Conservation (phyloP, 2,797 vertebrate genomes). For the Pseudochaenichthys georgianus region DNA sequence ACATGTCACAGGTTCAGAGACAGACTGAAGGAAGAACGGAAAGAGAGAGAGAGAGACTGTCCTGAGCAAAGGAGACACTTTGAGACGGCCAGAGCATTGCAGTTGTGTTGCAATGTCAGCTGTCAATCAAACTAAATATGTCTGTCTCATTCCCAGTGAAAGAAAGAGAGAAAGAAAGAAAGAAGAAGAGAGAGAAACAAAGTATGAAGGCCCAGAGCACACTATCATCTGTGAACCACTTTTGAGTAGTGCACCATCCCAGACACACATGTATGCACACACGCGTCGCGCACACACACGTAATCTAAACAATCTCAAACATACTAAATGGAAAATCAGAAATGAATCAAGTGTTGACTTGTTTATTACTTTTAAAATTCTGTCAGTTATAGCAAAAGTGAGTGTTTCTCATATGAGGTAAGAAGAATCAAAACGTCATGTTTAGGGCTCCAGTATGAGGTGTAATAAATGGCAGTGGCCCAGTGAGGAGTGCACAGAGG, state of each 20-base stretch:
- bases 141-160: conserved; percentile 71
- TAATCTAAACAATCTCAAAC: conserved; percentile 30
- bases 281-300: conserved; percentile 22
- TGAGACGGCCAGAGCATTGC: conserved; percentile 14
- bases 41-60: conserved; percentile 16
- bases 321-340: neutral
- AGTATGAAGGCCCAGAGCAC: conserved; percentile 81
- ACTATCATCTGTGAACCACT: conserved; percentile 63
- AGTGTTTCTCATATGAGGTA: conserved; percentile 44
- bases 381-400: conserved; percentile 4
- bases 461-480: conserved; percentile 64
- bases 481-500: conserved; percentile 66
- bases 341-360: conserved; percentile 5
- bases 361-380: neutral
- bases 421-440: conserved; percentile 53
- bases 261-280: conserved; percentile 47
- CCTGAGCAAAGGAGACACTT: conserved; percentile 69
- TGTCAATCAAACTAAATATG: neutral
- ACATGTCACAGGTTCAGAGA: conserved; percentile 82
- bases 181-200: conserved; percentile 73
- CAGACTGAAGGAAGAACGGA: conserved; percentile 68
- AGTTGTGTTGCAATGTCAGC: conserved; percentile 26
- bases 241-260: conserved; percentile 72
- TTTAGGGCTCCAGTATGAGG: conserved; percentile 69
- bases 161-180: conserved; percentile 59